Evolutionary conservation across 2,888 invertebrate genomes (phyloP).

Genomic region (Cryptosula pallasiana): DNA sequence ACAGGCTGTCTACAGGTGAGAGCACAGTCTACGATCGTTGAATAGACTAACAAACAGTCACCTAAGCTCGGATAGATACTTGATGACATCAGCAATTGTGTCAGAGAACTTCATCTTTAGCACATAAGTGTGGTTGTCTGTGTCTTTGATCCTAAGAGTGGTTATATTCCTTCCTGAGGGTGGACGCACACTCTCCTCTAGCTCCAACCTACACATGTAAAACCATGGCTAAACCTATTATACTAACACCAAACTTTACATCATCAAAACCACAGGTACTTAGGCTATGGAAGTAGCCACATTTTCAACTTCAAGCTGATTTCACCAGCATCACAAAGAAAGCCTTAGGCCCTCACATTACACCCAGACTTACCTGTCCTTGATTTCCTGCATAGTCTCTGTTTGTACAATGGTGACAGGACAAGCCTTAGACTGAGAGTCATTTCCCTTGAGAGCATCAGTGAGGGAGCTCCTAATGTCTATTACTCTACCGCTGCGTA

Average conservation of each 20-base stretch:
- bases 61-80: constrained; percentile 42
- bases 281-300: too few relatives aligned
- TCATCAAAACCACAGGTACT: too few relatives aligned
- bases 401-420: constrained; percentile 40
- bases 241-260: too few relatives aligned
- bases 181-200: constrained; percentile 29
- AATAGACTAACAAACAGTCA: constrained; percentile 27
- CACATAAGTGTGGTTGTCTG: constrained; percentile 47
- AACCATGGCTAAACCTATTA: too few relatives aligned
- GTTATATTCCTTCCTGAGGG: constrained; percentile 41
- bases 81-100: constrained; percentile 44
- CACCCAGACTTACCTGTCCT: constrained; percentile 35
- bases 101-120: constrained; percentile 50
- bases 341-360: too few relatives aligned
- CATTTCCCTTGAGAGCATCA: constrained; percentile 33
- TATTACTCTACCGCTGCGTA: constrained; percentile 47
- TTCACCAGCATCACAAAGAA: too few relatives aligned
- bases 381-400: constrained; percentile 37
- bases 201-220: constrained; percentile 27
- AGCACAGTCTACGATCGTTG: neutral
- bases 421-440: constrained; percentile 26
- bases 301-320: too few relatives aligned
- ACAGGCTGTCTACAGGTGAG: too few relatives aligned
- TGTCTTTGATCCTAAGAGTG: constrained; percentile 45
- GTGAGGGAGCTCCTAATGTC: constrained; percentile 44